Percentiles rank a stretch among this genome's conserved stretches.
These are phyloP conservation scores for Drepana falcataria DNA, from an alignment of 2,888 invertebrate genomes.

Conservation along the genomic window DNA sequence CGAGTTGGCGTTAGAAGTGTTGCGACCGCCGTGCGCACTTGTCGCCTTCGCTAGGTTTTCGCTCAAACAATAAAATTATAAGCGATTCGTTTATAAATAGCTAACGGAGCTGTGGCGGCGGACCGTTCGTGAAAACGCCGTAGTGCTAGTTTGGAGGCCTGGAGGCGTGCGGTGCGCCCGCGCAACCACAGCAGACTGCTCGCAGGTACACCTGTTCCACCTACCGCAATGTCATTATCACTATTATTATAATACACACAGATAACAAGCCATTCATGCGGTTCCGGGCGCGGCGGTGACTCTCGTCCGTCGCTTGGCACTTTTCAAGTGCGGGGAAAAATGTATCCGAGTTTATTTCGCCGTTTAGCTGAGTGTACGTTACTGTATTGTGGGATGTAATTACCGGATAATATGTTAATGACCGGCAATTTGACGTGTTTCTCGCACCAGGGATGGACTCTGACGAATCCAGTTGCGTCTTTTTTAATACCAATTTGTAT, in stretches of 20 bases:
- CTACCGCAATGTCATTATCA: constrained; percentile 73
- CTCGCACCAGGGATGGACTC: not conserved
- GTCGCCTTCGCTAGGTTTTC: constrained; percentile 66
- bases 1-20: constrained; percentile 60
- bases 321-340: constrained; percentile 8
- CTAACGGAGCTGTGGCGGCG: constrained; percentile 41
- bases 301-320: constrained; percentile 3
- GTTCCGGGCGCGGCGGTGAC: constrained; percentile 13
- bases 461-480: not conserved
- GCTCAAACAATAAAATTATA: constrained; percentile 77
- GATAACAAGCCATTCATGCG: constrained; percentile 56
- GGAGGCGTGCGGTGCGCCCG: constrained; percentile 66
- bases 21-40: constrained; percentile 63
- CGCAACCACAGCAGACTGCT: constrained; percentile 51
- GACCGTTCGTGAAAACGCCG: constrained; percentile 34
- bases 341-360: constrained; percentile 23
- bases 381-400: constrained; percentile 31
- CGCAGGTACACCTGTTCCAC: constrained; percentile 71
- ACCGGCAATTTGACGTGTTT: constrained; percentile 7
- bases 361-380: constrained; percentile 12
- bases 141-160: constrained; percentile 60
- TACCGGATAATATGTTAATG: constrained; percentile 33
- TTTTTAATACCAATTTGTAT: not conserved
- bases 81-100: constrained; percentile 70
- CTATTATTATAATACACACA: constrained; percentile 56